A percentile compares a stretch with the other conserved stretches of the same genome.
phyloP scores from a whole-genome alignment of 2,113 vertebrate genomes.

The Merops nubicus region DNA sequence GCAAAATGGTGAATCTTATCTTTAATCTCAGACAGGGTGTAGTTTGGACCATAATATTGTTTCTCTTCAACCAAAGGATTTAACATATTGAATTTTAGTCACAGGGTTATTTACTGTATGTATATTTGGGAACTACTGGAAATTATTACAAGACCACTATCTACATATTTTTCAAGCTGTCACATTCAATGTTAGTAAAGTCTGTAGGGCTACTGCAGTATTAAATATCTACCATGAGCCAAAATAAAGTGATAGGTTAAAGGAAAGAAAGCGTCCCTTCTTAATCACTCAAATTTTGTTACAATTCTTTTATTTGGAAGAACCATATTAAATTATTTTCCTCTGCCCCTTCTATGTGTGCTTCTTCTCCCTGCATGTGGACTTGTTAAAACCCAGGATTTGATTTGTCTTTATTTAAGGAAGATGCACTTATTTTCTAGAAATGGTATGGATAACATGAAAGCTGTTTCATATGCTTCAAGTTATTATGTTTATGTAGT shows the following conservation, averaged over 20 bases:
- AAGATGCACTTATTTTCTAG: not conserved
- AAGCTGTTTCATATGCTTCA: not conserved
- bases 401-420: not conserved
- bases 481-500: not conserved
- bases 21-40: not conserved
- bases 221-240: not conserved
- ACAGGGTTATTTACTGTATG: not conserved
- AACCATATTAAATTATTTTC: not conserved
- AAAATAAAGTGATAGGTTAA: not conserved
- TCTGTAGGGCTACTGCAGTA: not conserved
- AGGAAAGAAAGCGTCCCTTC: not conserved
- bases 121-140: not conserved
- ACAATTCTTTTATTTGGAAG: not conserved
- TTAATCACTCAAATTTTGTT: not conserved
- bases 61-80: not conserved
- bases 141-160: not conserved
- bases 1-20: not conserved
- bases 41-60: not conserved
- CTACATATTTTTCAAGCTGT: not conserved
- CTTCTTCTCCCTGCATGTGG: not conserved
- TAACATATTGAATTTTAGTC: not conserved
- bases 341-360: too few species aligned
- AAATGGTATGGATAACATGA: not conserved
- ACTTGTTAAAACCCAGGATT: not conserved
- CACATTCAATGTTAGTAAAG: not conserved